Evolutionary conservation across 1,140 invertebrate species (phyloP).

Genomic region (Batillaria attramentaria): DNA sequence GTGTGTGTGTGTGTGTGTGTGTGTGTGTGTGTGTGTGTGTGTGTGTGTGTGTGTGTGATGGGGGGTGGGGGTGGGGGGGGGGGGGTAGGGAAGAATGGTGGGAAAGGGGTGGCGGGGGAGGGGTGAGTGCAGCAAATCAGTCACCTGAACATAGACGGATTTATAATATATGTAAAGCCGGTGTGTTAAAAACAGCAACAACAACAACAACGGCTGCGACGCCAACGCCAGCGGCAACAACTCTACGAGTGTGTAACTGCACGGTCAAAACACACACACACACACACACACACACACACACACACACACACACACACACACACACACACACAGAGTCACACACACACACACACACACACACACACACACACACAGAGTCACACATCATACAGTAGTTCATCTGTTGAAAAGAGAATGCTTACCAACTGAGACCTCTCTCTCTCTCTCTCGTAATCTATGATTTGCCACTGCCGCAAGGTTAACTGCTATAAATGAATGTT

Average conservation of each 20-base stretch:
- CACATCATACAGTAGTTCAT: no score
- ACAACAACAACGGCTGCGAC: background rate
- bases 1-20: slow-evolving; percentile 2
- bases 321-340: background rate
- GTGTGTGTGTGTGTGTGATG: background rate
- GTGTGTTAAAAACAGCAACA: background rate
- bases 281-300: background rate
- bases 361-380: background rate
- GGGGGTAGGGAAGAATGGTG: background rate
- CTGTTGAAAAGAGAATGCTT: no score
- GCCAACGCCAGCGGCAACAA: background rate
- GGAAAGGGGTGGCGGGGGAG: background rate
- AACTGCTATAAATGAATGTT: no score
- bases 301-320: background rate
- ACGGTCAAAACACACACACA: background rate
- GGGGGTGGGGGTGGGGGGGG: background rate
- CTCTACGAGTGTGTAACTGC: background rate
- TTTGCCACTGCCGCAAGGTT: no score
- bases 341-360: background rate
- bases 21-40: slow-evolving; percentile 2
- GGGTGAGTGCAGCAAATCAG: background rate
- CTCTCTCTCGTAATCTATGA: no score
- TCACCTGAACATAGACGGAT: background rate
- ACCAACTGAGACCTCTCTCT: no score
- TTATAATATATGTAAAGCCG: background rate